Percentiles rank a stretch among this genome's conserved stretches.
These are phyloP conservation scores for Lepidochrysops patricia DNA, from an alignment of 2,888 invertebrate species.

Conservation along the genomic window DNA sequence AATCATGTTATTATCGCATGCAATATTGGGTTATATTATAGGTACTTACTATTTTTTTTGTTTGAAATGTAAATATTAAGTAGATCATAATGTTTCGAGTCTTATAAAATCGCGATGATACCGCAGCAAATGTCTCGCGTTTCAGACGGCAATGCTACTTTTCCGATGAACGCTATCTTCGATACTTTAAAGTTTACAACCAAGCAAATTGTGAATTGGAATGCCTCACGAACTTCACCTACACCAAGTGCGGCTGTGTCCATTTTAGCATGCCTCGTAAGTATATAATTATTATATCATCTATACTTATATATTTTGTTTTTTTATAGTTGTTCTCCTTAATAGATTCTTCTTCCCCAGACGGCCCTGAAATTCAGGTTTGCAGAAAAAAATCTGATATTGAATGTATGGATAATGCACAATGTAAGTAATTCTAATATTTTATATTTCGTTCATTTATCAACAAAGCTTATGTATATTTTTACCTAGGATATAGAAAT, in stretches of 20 bases:
- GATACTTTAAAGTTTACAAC: conserved; percentile 77
- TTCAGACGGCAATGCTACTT: conserved; percentile 76
- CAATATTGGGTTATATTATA: too few relatives aligned
- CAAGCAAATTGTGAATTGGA: conserved; percentile 79
- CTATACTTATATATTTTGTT: neutral
- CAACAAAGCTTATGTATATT: neutral
- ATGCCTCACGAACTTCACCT: conserved; percentile 76
- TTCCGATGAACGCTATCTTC: conserved; percentile 69
- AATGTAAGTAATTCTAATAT: conserved; percentile 1
- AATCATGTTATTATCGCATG: too few relatives aligned
- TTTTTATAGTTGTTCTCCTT: too few relatives aligned
- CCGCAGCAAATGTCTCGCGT: too few relatives aligned
- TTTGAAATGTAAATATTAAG: too few relatives aligned
- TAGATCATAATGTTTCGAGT: too few relatives aligned
- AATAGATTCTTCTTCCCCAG: neutral
- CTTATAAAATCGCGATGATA: too few relatives aligned
- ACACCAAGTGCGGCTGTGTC: conserved; percentile 72
- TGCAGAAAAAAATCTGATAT: neutral
- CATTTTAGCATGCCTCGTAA: conserved; percentile 76
- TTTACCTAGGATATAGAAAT: neutral
- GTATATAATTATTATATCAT: conserved; percentile 25
- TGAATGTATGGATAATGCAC: neutral
- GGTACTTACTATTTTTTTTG: too few relatives aligned
- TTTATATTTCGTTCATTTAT: neutral
- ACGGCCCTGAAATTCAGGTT: conserved; percentile 9